Base-by-base conservation (phyloP, 2,888 invertebrate species). In the Phortica okadai region DNA sequence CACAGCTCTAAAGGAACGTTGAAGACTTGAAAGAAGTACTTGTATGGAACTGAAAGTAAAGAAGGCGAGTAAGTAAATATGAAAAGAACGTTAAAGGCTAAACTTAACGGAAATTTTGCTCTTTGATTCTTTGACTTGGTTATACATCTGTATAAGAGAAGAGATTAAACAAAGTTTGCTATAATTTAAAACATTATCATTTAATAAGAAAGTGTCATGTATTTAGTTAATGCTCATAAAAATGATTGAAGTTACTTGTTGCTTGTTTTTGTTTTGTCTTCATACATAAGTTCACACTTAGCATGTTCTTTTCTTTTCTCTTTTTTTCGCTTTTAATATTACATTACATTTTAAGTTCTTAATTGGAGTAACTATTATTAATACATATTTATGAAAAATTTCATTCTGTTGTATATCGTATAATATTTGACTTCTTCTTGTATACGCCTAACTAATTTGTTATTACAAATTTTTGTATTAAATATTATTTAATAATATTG, bases 181-280 rank as follows among this genome's bases (percentile, higher is more conserved):
- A 50, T 50, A 33, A 5, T 54, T 72, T 14, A 56, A 33, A 33
- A 33, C 33, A 33, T 33, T 33, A 16, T 54, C 77, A 80, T 84
- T 81, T 86, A 82, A 84, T 80, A 77, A 81, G 59, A 59, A 59
- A 59, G 59, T 59, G 6, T 50, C 59, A 59, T 21, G n/a, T 59
- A 59, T 42, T 33, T 33, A 33, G 33, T 33, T 44, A 41, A 42
- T 80, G 58, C 79, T 67, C 66, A 77, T 79, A 79, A 81, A 84
- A 84, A 88, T 85, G 86, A 85, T 88, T 85, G 88, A 88, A 88
- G 77, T 84, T 84, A 74, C 78, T 79, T 80, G 77, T 82, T 75
- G 76, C 67, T 66, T 79, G 74, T 74, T 50, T 76, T 75, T 75
- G 59, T 66, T 74, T 77, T 56, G 25, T 74, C 67, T 78, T 64